A percentile compares a stretch with the other conserved stretches of the same genome.
phyloP scores from a whole-genome alignment of 1,140 invertebrate genomes.

The Panagrolaimus sp. region DNA sequence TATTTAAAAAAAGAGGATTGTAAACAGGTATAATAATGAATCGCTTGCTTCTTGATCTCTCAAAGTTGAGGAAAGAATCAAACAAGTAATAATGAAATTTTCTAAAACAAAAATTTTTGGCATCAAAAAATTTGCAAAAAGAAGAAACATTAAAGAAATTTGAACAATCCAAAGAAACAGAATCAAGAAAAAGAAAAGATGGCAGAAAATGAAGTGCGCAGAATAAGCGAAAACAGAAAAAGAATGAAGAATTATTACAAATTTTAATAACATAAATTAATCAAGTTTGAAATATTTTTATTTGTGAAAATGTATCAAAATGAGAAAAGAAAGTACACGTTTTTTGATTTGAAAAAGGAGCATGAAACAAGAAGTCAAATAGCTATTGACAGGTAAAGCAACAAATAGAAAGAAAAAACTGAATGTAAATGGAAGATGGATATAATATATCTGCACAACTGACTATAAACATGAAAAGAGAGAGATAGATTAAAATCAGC shows the following conservation, averaged over 20 bases:
- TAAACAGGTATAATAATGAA: background rate
- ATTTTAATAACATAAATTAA: too few species aligned
- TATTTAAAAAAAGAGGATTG: background rate
- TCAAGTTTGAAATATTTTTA: too few species aligned
- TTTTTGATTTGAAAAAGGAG: too few species aligned
- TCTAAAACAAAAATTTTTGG: background rate
- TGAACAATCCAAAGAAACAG: background rate
- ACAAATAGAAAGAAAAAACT: background rate
- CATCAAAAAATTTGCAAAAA: background rate
- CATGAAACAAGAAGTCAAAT: too few species aligned
- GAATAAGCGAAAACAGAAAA: too few species aligned
- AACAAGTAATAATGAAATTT: conserved; percentile 2
- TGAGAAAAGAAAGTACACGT: too few species aligned
- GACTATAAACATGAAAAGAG: background rate
- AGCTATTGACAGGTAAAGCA: too few species aligned
- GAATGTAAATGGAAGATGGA: background rate
- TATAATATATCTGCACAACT: background rate
- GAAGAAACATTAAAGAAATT: background rate
- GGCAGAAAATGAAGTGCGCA: too few species aligned
- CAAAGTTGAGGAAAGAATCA: background rate
- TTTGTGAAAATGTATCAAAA: too few species aligned
- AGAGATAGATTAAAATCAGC: background rate
- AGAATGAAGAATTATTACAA: too few species aligned
- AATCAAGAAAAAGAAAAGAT: too few species aligned
- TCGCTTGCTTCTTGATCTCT: too few species aligned